Conservation (phyloP, 1,140 invertebrate species). For the Nasonia giraulti region DNA sequence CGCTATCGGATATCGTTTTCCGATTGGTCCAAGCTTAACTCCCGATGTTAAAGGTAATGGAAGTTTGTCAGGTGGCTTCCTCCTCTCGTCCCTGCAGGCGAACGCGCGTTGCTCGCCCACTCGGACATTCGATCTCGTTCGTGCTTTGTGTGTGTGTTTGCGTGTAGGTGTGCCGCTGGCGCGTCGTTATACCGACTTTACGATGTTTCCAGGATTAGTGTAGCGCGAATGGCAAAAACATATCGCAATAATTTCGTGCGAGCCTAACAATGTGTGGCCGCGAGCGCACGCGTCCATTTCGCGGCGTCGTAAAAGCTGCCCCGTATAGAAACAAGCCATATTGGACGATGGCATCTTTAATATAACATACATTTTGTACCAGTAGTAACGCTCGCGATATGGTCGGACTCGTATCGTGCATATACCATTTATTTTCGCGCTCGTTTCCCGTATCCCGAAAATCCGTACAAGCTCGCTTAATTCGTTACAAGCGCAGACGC, state of each 20-base stretch:
- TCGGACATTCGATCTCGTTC: slow-evolving; percentile 51
- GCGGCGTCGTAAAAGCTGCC: not conserved
- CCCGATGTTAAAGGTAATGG: slow-evolving; percentile 61
- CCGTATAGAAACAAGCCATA: not conserved
- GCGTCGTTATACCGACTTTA: slow-evolving; percentile 52
- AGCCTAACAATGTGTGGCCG: not conserved
- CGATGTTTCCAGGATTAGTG: slow-evolving; percentile 52
- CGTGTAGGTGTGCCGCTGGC: too few relatives aligned
- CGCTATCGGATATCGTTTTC: slow-evolving; percentile 68
- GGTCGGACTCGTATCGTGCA: too few relatives aligned
- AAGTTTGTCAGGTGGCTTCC: slow-evolving; percentile 57
- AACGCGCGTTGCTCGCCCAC: slow-evolving; percentile 1
- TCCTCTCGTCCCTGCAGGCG: not conserved
- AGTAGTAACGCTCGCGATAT: not conserved
- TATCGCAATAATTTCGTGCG: slow-evolving; percentile 29
- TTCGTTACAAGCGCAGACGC: not conserved
- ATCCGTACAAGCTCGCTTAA: slow-evolving; percentile 18
- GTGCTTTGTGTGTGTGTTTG: not conserved
- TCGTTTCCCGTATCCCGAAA: not conserved
- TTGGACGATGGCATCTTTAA: not conserved
- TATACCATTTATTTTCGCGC: too few relatives aligned
- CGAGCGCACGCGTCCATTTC: not conserved
- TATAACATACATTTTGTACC: not conserved
- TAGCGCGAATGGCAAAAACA: not conserved
- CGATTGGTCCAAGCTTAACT: slow-evolving; percentile 63